Conservation (phyloP, 2,797 vertebrate genomes). For the Sandelia bainsii region DNA sequence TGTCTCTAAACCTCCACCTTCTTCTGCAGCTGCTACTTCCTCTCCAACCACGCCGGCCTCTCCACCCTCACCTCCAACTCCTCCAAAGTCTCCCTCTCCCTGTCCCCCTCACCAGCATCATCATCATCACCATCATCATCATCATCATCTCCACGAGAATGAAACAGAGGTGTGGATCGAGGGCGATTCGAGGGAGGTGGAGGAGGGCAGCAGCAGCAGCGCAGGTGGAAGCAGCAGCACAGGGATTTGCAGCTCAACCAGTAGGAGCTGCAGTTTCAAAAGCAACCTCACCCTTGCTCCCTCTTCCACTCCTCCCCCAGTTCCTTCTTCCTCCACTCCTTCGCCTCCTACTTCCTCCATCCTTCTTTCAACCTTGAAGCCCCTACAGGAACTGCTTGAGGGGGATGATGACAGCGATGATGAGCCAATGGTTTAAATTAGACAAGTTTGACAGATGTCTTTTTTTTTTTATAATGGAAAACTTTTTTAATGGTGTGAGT, state of each 20-base stretch:
- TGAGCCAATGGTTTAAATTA: constrained; percentile 77
- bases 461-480: constrained; percentile 59
- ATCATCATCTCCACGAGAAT: constrained; percentile 39
- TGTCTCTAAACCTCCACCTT: constrained; percentile 61
- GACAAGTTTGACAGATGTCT: constrained; percentile 20
- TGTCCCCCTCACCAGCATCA: constrained; percentile 42
- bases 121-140: constrained; percentile 7
- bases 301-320: constrained; percentile 56
- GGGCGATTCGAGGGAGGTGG: constrained; percentile 49
- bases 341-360: constrained; percentile 43
- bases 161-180: constrained; percentile 79
- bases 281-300: constrained; percentile 61
- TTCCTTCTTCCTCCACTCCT: constrained; percentile 28
- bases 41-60: constrained; percentile 36
- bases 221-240: constrained; percentile 18
- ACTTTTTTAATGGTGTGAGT: constrained; percentile 53
- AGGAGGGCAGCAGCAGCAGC: constrained; percentile 43
- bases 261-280: constrained; percentile 51
- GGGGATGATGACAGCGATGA: constrained; percentile 72
- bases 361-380: constrained; percentile 54
- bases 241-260: constrained; percentile 11
- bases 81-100: constrained; percentile 67
- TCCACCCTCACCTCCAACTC: constrained; percentile 76
- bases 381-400: constrained; percentile 46
- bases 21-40: constrained; percentile 53